A percentile compares a stretch with the other conserved stretches of the same genome.
Conservation (phyloP, 2,113 vertebrate species). For the Cinclus cinclus region DNA sequence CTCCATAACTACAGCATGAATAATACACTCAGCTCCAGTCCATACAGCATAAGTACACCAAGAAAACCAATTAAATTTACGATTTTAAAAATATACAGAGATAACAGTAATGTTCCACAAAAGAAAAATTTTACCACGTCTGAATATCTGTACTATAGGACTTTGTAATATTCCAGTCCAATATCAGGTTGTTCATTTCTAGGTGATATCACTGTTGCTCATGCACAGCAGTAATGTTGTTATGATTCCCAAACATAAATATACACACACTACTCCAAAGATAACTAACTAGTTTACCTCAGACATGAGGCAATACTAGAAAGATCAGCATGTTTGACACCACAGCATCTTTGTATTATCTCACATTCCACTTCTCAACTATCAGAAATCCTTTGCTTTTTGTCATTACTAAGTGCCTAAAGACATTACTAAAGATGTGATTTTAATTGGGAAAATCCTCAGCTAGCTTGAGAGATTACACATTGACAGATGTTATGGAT, state of each 20-base stretch:
- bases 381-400: background rate
- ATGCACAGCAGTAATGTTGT: background rate
- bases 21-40: background rate
- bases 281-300: background rate
- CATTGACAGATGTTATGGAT: background rate
- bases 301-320: background rate
- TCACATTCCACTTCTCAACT: background rate
- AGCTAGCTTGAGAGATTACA: background rate
- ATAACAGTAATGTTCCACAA: background rate
- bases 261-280: background rate
- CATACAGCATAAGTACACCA: background rate
- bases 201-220: background rate
- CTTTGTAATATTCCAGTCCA: background rate
- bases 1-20: background rate
- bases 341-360: background rate
- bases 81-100: background rate
- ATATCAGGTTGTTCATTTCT: background rate
- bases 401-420: background rate
- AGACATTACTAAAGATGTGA: background rate
- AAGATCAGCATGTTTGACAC: background rate
- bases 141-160: background rate
- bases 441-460: background rate
- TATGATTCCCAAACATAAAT: background rate
- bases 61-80: background rate
- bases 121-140: background rate